These are phyloP conservation scores for Acromyrmex heyeri DNA, from an alignment of 1,140 invertebrate species.

Conservation along the genomic window DNA sequence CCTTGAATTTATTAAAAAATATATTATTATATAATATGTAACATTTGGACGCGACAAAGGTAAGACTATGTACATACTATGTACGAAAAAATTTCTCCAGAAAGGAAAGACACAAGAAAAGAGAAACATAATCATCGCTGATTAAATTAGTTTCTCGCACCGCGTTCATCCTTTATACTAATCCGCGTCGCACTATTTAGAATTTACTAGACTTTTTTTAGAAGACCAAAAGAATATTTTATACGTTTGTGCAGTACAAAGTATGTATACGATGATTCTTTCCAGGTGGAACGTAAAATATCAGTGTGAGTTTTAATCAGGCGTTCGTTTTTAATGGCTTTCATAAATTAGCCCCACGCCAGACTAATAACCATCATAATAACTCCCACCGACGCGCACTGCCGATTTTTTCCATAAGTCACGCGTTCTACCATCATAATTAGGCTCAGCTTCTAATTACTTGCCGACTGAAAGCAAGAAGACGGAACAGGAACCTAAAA, in stretches of 20 bases:
- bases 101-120: background rate
- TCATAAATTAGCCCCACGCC: conserved; percentile 47
- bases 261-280: conserved; percentile 10
- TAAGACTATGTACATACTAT: background rate
- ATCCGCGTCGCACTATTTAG: background rate
- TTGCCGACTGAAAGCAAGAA: conserved; percentile 34
- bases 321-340: conserved; percentile 33
- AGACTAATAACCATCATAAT: conserved; percentile 45
- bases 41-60: background rate
- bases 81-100: background rate
- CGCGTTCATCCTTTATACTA: conserved; percentile 36
- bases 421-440: conserved; percentile 43
- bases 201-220: conserved; percentile 16
- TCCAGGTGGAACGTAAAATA: conserved; percentile 20
- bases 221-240: conserved; percentile 6
- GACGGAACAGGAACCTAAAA: conserved; percentile 19
- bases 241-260: conserved; percentile 31
- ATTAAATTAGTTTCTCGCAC: conserved; percentile 4
- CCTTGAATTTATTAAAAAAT: conserved; percentile 1
- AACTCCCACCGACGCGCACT: conserved; percentile 44
- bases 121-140: background rate
- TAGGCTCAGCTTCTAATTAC: conserved; percentile 50
- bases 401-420: conserved; percentile 47
- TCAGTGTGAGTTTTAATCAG: conserved; percentile 36
- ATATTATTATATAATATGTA: background rate